These are phyloP conservation scores for Heliconius himera DNA, from an alignment of 1,140 invertebrate species.

Conservation along the genomic window DNA sequence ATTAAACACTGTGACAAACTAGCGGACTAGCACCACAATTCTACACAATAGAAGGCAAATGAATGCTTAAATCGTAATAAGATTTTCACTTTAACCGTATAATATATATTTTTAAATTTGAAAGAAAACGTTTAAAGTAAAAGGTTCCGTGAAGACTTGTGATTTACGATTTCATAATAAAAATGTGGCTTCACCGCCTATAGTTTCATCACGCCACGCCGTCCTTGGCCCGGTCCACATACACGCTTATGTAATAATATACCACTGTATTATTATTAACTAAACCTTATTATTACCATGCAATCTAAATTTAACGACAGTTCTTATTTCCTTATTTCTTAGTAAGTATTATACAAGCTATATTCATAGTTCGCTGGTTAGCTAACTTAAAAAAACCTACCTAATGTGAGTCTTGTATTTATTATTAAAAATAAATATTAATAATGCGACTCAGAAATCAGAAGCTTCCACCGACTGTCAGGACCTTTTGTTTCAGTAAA, in stretches of 20 bases:
- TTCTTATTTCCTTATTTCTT: background rate
- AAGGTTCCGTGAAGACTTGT: constrained; percentile 15
- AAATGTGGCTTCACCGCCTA: constrained; percentile 32
- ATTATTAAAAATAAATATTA: background rate
- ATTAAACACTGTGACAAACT: background rate
- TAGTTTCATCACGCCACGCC: constrained; percentile 29
- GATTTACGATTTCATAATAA: constrained; percentile 38
- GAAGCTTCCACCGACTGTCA: background rate
- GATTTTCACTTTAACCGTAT: constrained; percentile 10
- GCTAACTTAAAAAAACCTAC: too few relatives aligned
- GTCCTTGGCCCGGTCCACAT: constrained; percentile 49
- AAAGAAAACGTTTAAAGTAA: constrained; percentile 25
- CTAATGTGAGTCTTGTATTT: background rate
- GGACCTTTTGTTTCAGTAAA: background rate
- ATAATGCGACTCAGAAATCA: background rate
- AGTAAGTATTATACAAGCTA: too few relatives aligned
- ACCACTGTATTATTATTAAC: background rate
- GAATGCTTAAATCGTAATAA: background rate
- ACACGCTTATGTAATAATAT: constrained; percentile 34
- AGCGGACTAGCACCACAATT: background rate
- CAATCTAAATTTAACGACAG: background rate
- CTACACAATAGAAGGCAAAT: background rate
- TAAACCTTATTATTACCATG: background rate
- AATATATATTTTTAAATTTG: constrained; percentile 4
- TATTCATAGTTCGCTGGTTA: too few relatives aligned